Conservation (phyloP, 30 jellyfish, hydroid and myxozoan genomes). For the Cassiopea andromeda region DNA sequence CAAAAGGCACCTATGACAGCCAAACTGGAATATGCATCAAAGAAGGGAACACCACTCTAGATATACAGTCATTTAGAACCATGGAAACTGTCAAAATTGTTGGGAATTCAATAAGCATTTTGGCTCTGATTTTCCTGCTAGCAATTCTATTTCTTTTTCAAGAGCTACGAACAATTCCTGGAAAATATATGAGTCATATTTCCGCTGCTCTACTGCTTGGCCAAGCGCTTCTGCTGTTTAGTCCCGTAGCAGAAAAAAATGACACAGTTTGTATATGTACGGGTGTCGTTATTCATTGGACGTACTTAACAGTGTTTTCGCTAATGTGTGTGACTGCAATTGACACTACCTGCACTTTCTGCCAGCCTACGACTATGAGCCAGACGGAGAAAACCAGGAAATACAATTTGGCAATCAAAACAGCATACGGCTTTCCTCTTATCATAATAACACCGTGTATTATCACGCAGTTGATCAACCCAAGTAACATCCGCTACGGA, state of each 20-base stretch:
- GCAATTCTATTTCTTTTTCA: background rate
- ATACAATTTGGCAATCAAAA: constrained; percentile 23
- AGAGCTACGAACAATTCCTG: constrained; percentile 56
- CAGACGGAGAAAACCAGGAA: constrained; percentile 25
- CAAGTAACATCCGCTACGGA: constrained; percentile 39
- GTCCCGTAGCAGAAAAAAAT: constrained; percentile 9
- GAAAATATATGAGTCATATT: constrained; percentile 39
- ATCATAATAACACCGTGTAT: constrained; percentile 45
- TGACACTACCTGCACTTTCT: constrained; percentile 40
- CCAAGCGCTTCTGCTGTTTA: constrained; percentile 16
- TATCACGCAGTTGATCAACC: constrained; percentile 19
- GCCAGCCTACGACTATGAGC: constrained; percentile 28
- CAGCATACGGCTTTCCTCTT: constrained; percentile 49
- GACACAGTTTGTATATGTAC: background rate
- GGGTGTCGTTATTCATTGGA: constrained; percentile 50
- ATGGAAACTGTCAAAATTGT: background rate
- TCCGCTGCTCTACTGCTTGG: constrained; percentile 24
- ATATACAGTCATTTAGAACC: background rate
- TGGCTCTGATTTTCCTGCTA: constrained; percentile 20
- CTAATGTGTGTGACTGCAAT: constrained; percentile 36
- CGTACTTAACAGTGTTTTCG: constrained; percentile 44
- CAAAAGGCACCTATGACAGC: background rate
- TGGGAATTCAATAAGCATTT: constrained; percentile 43
- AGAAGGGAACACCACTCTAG: background rate
- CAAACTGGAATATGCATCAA: constrained; percentile 17